Percentiles rank a stretch among this genome's conserved stretches.
Evolutionary conservation across 1,140 invertebrate species (phyloP).

Genomic region (Galendromus occidentalis): DNA sequence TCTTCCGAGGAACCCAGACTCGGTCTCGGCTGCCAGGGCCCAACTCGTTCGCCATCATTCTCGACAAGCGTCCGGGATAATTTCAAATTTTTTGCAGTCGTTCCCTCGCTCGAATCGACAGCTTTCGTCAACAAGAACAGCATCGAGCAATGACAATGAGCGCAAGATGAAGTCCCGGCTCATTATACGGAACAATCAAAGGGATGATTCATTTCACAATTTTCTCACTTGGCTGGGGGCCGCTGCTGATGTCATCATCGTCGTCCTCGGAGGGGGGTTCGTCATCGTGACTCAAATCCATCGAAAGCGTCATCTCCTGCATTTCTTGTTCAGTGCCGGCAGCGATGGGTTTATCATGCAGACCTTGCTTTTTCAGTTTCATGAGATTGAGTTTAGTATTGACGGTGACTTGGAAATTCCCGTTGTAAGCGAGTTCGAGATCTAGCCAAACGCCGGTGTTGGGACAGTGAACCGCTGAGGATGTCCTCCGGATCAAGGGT

Average conservation of each 20-base stretch:
- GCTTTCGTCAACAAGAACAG: no score
- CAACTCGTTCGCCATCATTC: no score
- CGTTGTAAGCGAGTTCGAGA: conserved; percentile 69
- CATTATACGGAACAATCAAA: no score
- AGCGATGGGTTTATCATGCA: neutral
- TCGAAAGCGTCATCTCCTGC: neutral
- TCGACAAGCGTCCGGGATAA: no score
- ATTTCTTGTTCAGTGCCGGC: neutral
- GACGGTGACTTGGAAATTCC: conserved; percentile 66
- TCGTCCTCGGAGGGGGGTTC: conserved; percentile 18
- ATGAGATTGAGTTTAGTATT: conserved; percentile 86
- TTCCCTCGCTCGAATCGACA: no score
- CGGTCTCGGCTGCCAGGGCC: no score
- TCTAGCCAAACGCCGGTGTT: conserved; percentile 79
- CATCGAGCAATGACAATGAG: no score
- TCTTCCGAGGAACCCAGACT: no score
- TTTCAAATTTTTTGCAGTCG: no score
- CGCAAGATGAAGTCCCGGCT: no score
- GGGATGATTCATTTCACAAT: no score
- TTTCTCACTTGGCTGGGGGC: neutral
- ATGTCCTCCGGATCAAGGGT: conserved; percentile 1
- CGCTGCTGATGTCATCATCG: conserved; percentile 16
- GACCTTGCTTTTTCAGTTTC: conserved; percentile 41
- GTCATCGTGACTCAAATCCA: conserved; percentile 10
- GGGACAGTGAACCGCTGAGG: conserved; percentile 15